phyloP scores from a whole-genome alignment of 1,140 invertebrate genomes.

The Zophobas atratus region DNA sequence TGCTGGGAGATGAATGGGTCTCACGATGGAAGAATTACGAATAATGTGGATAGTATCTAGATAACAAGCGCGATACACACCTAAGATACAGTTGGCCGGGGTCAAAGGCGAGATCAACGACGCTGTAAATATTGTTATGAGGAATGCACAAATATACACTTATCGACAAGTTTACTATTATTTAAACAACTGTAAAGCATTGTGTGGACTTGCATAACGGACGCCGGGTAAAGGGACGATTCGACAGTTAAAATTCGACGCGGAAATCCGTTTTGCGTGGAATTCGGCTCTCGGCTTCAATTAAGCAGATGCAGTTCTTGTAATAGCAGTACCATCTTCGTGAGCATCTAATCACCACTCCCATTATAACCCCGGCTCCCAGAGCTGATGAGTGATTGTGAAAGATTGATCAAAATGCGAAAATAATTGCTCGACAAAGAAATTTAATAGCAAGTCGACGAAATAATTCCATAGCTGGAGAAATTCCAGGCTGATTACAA shows the following conservation, averaged over 20 bases:
- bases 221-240: neutral
- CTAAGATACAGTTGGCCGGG: conserved; percentile 34
- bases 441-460: conserved; percentile 24
- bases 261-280: neutral
- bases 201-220: conserved; percentile 23
- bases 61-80: conserved; percentile 33
- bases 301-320: neutral
- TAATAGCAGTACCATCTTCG: conserved; percentile 1
- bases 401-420: conserved; percentile 43
- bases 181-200: conserved; percentile 38
- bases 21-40: conserved; percentile 33
- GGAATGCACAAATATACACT: conserved; percentile 43
- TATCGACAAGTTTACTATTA: conserved; percentile 40
- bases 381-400: conserved; percentile 17
- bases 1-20: conserved; percentile 19
- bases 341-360: conserved; percentile 15
- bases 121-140: conserved; percentile 40
- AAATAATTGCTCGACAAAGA: conserved; percentile 37
- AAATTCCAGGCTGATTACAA: conserved; percentile 1
- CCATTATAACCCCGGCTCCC: neutral
- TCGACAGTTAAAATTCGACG: no score
- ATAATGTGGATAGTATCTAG: conserved; percentile 34
- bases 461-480: conserved; percentile 10
- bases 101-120: conserved; percentile 42
- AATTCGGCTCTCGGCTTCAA: no score